A percentile compares a stretch with the other conserved stretches of the same genome.
Conservation (phyloP, 2,888 invertebrate species). For the Lycocerus yunnanus region DNA sequence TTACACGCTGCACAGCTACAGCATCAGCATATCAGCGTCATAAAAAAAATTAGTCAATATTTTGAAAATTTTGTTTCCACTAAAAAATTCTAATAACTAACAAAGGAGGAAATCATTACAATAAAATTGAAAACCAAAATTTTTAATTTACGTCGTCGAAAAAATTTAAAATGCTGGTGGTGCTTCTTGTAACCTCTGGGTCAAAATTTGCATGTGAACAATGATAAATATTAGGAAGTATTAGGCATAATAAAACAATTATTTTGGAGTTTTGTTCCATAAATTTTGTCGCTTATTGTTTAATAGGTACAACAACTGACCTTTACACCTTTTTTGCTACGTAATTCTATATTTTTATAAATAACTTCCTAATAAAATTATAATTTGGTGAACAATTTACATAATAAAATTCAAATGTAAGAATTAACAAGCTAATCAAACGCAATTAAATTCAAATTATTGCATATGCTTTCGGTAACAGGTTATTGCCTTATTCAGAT, state of each 20-base stretch:
- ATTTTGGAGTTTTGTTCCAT: slow-evolving; percentile 28
- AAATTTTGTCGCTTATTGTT: slow-evolving; percentile 29
- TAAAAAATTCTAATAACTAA: background rate
- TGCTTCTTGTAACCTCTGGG: slow-evolving; percentile 13
- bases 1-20: background rate
- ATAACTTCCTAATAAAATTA: background rate
- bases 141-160: background rate
- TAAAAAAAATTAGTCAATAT: background rate
- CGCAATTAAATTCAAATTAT: background rate
- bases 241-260: slow-evolving; percentile 34
- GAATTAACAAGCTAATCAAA: background rate
- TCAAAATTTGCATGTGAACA: slow-evolving; percentile 27
- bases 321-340: background rate
- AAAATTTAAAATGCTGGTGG: slow-evolving; percentile 18
- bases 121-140: background rate
- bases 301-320: slow-evolving; percentile 28
- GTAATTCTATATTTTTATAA: background rate
- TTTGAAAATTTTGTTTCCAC: background rate
- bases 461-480: background rate
- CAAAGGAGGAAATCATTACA: background rate
- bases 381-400: background rate
- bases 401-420: background rate
- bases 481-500: background rate
- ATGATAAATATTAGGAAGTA: slow-evolving; percentile 27
- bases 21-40: background rate